Base-by-base conservation (phyloP, 2,888 invertebrate genomes). In the Cloeon dipterum region DNA sequence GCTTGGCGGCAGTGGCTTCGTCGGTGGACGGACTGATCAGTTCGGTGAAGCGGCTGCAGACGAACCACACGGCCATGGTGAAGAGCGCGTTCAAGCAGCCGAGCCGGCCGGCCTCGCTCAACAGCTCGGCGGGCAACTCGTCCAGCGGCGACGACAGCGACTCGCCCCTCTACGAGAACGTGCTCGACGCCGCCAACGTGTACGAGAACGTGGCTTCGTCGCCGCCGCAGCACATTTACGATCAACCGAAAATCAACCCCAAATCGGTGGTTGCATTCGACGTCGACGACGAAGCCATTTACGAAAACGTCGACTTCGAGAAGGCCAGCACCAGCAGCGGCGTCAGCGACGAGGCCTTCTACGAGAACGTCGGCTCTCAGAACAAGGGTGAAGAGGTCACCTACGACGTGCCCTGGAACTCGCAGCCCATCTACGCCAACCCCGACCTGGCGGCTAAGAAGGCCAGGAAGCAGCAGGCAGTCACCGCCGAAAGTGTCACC, bases 1-100 rank as follows among this genome's bases (percentile, higher is more conserved):
- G n/a, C n/a, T n/a, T n/a, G n/a, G n/a, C n/a, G n/a, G n/a, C n/a
- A n/a, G n/a, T n/a, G n/a, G n/a, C n/a, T n/a, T n/a, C 46, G n/a
- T 45, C 44, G 10, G 43, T 45, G 34, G 46, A 46, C 40, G 46
- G 44, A 38, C 46, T 46, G 35, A 38, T 44, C 23, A 44, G 42
- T 41, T 43, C 41, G 5, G 46, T 46, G 14, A 46, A 44, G 34
- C 35, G 32, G 33, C 38, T 45, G 10, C 41, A 43, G n/a, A 42
- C 39, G 23, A 40, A 40, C 38, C 42, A 41, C 5, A 19, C 20
- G 23, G 41, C 41, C 29, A 42, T 43, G 43, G 42, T 41, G 26
- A 43, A 41, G 37, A 40, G 40, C 8, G 35, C 20, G 5, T n/a
- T 34, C 11, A 34, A 34, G 21, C 20, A 13, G 16, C 5, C n/a